Evolutionary conservation across 2,797 vertebrate genomes (phyloP).

Genomic region (Tenualosa thibaudeaui): DNA sequence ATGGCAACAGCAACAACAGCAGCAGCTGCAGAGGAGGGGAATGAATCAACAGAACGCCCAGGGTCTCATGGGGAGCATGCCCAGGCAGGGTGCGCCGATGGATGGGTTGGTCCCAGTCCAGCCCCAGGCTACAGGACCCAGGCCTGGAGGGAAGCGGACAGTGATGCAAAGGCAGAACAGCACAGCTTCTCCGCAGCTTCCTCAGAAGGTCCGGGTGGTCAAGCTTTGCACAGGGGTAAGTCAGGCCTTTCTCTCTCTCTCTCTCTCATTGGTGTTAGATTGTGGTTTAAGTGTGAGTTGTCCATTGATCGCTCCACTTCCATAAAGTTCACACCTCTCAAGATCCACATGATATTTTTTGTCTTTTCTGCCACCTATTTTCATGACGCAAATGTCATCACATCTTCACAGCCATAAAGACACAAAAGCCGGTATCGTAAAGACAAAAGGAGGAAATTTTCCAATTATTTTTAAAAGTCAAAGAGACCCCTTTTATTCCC

Average conservation of each 20-base stretch:
- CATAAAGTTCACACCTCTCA: constrained; percentile 35
- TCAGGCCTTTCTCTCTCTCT: constrained; percentile 40
- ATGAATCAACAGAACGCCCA: constrained; percentile 34
- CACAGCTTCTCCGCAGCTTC: constrained; percentile 73
- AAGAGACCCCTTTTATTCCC: constrained; percentile 51
- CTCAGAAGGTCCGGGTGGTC: constrained; percentile 93
- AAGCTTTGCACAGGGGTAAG: constrained; percentile 92
- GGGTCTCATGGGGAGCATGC: constrained; percentile 53
- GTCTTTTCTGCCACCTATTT: constrained; percentile 26
- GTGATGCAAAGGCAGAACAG: constrained; percentile 91
- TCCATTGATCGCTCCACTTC: constrained; percentile 50
- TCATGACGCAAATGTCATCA: constrained; percentile 41
- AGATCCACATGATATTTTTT: constrained; percentile 41
- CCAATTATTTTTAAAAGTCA: constrained; percentile 65
- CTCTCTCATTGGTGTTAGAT: constrained; percentile 30
- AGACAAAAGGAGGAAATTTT: constrained; percentile 41
- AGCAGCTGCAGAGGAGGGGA: constrained; percentile 59
- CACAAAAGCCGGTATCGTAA: constrained; percentile 10
- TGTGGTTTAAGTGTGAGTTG: constrained; percentile 3
- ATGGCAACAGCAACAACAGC: constrained; percentile 60
- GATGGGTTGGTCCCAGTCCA: constrained; percentile 44
- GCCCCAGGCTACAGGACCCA: constrained; percentile 62
- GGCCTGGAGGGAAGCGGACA: constrained; percentile 87
- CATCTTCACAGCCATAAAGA: constrained; percentile 31
- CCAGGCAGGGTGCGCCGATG: constrained; percentile 56